Evolutionary conservation across 2,113 vertebrate species (phyloP), one percentile per base, ranked within the genome.

Genomic region (Dasyurus viverrinus): DNA sequence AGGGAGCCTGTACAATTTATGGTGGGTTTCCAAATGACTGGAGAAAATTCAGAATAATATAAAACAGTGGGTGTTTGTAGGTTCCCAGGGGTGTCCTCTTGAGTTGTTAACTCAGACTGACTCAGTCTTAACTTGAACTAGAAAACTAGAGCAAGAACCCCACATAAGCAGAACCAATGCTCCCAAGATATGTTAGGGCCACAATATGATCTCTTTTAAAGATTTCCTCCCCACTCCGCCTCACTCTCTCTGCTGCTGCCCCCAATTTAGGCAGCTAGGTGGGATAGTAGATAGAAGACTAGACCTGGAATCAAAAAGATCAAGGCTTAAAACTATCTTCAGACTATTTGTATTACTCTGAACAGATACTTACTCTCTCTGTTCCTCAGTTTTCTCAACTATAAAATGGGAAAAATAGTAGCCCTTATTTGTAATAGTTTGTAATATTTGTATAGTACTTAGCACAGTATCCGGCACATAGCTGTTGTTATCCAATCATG

Each of bases 1-100:
- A 54, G 50, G 90, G 94, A 97, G 94, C 96, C 96, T 7, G 6
- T 42, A n/a, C 36, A 84, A 84, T 42, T 84, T 97, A 97, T 96
- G 92, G 54, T 95, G 90, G 96, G 92, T 97, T 97, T 92, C 96
- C 93, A 93, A 97, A 95, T 94, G 57, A 97, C 95, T 96, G 26
- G 27, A 91, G 90, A 93, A 93, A 48, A 97, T 91, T 23, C 26
- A 53, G 90, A 95, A 93, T 36, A 90, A 22, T 11, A 47, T 84
- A 92, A 68, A 47, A 89, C 46, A 48, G 90, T 89, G 27, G 93
- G 55, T 68, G 93, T 96, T 93, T 95, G 94, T 27, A 90, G 53
- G 92, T 97, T 84, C 68, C 68, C 16, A 84, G 5, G 36, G 36
- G 6, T 42, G 16, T 76, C 36, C 5, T 76, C 6, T 4, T 84